Evolutionary conservation across 2,888 invertebrate genomes (phyloP).

Genomic region (Amphipoea oculea): DNA sequence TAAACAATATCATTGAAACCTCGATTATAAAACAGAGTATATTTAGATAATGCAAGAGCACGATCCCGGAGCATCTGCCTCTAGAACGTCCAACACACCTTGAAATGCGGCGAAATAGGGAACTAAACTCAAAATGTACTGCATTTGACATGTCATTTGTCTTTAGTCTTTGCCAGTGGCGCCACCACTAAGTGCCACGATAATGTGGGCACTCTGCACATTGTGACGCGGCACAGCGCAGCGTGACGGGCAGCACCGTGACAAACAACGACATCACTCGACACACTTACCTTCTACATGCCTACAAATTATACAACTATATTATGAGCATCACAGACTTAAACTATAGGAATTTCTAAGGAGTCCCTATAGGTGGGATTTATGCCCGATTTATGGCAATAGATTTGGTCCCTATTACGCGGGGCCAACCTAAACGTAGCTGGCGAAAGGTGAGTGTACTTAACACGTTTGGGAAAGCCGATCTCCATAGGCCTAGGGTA

Average conservation of each 20-base stretch:
- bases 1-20: slow-evolving; percentile 11
- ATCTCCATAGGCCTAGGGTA: background rate
- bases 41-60: slow-evolving; percentile 29
- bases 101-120: background rate
- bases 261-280: slow-evolving; percentile 73
- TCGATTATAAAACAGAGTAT: slow-evolving; percentile 20
- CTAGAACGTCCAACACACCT: slow-evolving; percentile 1
- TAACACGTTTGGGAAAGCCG: background rate
- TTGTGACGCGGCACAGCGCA: slow-evolving; percentile 75
- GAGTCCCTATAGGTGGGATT: background rate
- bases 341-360: slow-evolving; percentile 14
- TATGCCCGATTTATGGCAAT: background rate
- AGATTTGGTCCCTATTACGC: background rate
- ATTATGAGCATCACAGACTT: background rate
- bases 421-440: background rate
- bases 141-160: background rate
- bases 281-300: slow-evolving; percentile 61
- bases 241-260: slow-evolving; percentile 79
- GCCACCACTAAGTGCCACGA: slow-evolving; percentile 25
- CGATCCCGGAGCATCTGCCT: slow-evolving; percentile 21
- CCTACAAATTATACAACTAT: slow-evolving; percentile 25
- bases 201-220: slow-evolving; percentile 35
- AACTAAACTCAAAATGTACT: slow-evolving; percentile 7
- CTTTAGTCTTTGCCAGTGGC: background rate
- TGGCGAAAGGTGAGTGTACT: background rate